Conservation (phyloP, 2,888 invertebrate genomes). For the Rotaria macrura region DNA sequence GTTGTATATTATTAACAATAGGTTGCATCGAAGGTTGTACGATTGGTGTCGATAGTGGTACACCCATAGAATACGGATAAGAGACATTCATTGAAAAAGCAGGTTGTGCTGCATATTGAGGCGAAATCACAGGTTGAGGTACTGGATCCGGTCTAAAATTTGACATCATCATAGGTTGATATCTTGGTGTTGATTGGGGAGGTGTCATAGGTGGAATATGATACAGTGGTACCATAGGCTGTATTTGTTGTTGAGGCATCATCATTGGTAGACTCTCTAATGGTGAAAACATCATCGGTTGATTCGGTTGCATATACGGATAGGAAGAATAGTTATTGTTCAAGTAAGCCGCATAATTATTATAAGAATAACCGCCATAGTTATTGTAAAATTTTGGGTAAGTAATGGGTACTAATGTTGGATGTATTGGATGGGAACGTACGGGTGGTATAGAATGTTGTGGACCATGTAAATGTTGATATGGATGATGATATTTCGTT, state of each 20-base stretch:
- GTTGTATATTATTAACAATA: neutral
- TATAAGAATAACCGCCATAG: neutral
- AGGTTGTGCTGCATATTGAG: neutral
- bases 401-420: neutral
- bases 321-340: neutral
- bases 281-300: neutral
- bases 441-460: neutral
- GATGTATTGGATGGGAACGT: neutral
- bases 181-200: neutral
- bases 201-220: neutral
- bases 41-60: neutral
- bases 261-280: neutral
- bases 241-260: neutral
- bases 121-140: neutral
- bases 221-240: neutral
- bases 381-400: neutral
- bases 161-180: neutral
- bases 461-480: neutral
- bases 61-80: neutral
- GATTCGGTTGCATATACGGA: neutral
- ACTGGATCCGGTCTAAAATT: neutral
- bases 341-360: no score
- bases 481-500: neutral
- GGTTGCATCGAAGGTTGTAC: neutral
- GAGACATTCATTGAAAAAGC: neutral